phyloP scores from a whole-genome alignment of 2,113 vertebrate species.

The Phyllostomus discolor region DNA sequence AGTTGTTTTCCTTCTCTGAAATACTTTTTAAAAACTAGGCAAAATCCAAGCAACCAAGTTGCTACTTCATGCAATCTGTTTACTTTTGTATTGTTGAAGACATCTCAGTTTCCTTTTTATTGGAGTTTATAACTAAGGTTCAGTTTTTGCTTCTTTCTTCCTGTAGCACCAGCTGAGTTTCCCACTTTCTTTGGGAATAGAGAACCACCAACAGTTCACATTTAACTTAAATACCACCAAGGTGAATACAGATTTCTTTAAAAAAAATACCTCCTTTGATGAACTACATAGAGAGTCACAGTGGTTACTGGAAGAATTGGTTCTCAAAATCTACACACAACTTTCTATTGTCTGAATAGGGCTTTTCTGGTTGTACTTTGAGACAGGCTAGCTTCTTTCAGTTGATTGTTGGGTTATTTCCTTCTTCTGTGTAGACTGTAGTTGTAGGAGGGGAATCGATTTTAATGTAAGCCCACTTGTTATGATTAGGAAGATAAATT shows the following conservation, averaged over 20 bases:
- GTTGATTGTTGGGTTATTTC: neutral
- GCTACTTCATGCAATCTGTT: neutral
- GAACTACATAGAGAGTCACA: neutral
- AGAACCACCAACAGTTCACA: neutral
- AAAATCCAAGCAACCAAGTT: neutral
- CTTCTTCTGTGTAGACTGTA: neutral
- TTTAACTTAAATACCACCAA: slow-evolving; percentile 7
- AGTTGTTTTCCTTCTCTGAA: neutral
- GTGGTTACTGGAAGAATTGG: neutral
- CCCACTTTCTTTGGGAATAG: neutral
- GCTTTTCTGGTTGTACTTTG: neutral
- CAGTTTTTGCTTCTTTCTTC: neutral
- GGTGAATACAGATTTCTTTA: neutral
- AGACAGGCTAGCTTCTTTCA: neutral
- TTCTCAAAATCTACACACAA: neutral
- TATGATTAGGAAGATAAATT: neutral
- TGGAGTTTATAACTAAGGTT: neutral
- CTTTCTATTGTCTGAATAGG: neutral
- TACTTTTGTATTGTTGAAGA: neutral
- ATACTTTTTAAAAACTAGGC: neutral
- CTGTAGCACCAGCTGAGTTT: neutral
- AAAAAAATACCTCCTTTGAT: neutral
- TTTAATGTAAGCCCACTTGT: neutral
- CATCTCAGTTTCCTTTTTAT: neutral
- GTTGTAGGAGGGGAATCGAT: neutral